Percentiles rank a stretch among this genome's conserved stretches.
Evolutionary conservation across 2,888 invertebrate species (phyloP).

Genomic region (Zonitis immaculata): DNA sequence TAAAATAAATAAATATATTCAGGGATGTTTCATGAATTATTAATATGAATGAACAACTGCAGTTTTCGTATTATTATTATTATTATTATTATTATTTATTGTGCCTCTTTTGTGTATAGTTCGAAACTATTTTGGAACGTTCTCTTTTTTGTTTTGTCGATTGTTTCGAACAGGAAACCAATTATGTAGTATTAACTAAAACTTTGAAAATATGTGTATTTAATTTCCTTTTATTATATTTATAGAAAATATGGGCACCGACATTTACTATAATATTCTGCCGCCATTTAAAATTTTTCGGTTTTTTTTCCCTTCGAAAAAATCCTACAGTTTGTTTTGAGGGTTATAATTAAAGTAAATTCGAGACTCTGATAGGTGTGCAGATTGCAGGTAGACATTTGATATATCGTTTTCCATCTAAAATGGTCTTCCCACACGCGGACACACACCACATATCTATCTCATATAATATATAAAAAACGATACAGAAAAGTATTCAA

Average conservation of each 20-base stretch:
- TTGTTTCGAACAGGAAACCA: neutral
- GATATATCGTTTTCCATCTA: constrained; percentile 42
- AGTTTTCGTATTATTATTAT: neutral
- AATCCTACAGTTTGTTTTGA: constrained; percentile 4
- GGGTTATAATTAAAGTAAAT: constrained; percentile 13
- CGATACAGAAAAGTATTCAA: constrained; percentile 36
- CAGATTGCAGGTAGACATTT: constrained; percentile 38
- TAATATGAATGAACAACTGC: constrained; percentile 26
- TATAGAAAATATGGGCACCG: too few relatives aligned
- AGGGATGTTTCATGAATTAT: constrained; percentile 27
- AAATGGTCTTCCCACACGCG: constrained; percentile 38
- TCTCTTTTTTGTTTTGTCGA: too few relatives aligned
- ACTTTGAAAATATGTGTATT: too few relatives aligned
- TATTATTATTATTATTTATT: neutral
- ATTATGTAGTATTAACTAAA: neutral
- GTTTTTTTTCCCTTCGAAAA: neutral
- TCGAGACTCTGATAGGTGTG: constrained; percentile 20
- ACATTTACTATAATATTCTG: too few relatives aligned
- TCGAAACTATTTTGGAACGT: too few relatives aligned
- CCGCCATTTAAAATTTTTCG: neutral
- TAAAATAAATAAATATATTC: too few relatives aligned
- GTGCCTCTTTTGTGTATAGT: too few relatives aligned
- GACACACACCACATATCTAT: too few relatives aligned
- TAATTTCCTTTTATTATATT: neutral
- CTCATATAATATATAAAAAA: too few relatives aligned